phyloP scores from a whole-genome alignment of 1,140 invertebrate genomes.

The Drosophila orena region DNA sequence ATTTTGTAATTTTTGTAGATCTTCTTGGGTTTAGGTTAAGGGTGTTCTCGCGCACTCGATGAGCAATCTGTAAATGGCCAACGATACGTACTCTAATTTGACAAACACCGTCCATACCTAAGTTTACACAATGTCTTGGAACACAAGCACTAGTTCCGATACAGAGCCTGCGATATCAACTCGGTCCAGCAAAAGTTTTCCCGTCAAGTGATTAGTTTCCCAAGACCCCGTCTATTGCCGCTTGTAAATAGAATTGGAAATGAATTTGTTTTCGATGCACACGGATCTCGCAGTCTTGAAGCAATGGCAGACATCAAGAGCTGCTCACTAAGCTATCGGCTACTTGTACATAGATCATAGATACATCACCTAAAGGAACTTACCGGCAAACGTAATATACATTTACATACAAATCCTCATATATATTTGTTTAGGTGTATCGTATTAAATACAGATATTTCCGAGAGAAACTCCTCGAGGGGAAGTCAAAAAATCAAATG shows the following conservation, averaged over 20 bases:
- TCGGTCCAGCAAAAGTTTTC: constrained; percentile 11
- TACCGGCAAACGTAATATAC: constrained; percentile 43
- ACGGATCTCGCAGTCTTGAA: constrained; percentile 72
- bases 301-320: constrained; percentile 45
- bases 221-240: constrained; percentile 19
- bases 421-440: constrained; percentile 58
- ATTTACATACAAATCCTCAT: constrained; percentile 21
- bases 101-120: constrained; percentile 69
- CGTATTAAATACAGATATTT: constrained; percentile 66
- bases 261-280: constrained; percentile 58
- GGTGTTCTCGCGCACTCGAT: background rate
- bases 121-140: constrained; percentile 34
- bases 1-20: constrained; percentile 19
- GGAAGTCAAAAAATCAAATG: constrained; percentile 31
- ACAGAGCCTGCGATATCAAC: background rate
- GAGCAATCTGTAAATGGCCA: constrained; percentile 55
- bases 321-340: constrained; percentile 51
- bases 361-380: constrained; percentile 46
- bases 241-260: constrained; percentile 50
- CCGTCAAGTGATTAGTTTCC: constrained; percentile 12
- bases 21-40: constrained; percentile 33
- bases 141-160: background rate
- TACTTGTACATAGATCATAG: constrained; percentile 65
- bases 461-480: constrained; percentile 53
- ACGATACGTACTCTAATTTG: constrained; percentile 59